A percentile compares a stretch with the other conserved stretches of the same genome.
These are phyloP conservation scores for Luperina testacea DNA, from an alignment of 2,888 invertebrate species.

Conservation along the genomic window DNA sequence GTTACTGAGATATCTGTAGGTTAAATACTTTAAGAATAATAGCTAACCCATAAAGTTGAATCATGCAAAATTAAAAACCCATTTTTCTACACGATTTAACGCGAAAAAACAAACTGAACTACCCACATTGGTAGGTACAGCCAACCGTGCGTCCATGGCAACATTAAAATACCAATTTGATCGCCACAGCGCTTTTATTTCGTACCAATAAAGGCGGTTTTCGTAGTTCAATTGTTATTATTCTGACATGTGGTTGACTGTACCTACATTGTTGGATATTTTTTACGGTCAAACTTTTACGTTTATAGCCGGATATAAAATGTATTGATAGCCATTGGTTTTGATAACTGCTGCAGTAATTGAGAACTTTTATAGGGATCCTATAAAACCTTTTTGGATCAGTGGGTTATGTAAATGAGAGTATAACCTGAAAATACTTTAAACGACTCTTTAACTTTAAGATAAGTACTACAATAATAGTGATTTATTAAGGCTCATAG, in stretches of 20 bases:
- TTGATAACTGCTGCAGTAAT: conserved; percentile 23
- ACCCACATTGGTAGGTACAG: neutral
- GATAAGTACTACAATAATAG: neutral
- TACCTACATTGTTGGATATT: conserved; percentile 16
- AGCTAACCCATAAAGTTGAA: conserved; percentile 24
- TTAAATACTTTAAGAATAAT: neutral
- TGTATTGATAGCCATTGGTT: conserved; percentile 43
- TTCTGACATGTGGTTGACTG: neutral
- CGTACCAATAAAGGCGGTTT: neutral
- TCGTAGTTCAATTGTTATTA: no score
- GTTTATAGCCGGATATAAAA: conserved; percentile 47
- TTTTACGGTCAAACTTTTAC: conserved; percentile 47
- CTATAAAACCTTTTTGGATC: conserved; percentile 14
- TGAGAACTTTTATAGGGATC: conserved; percentile 31
- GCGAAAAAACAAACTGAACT: conserved; percentile 4
- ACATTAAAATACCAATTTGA: neutral
- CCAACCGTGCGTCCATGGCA: no score
- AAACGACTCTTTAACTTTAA: neutral
- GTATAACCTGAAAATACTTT: neutral
- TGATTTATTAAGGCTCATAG: no score
- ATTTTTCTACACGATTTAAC: conserved; percentile 16
- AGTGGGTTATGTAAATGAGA: neutral
- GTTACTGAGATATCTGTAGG: neutral
- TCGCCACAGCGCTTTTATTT: neutral
- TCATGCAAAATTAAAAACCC: conserved; percentile 23